These are phyloP conservation scores for Spicauda simplicius DNA, from an alignment of 2,888 invertebrate genomes.

Conservation along the genomic window DNA sequence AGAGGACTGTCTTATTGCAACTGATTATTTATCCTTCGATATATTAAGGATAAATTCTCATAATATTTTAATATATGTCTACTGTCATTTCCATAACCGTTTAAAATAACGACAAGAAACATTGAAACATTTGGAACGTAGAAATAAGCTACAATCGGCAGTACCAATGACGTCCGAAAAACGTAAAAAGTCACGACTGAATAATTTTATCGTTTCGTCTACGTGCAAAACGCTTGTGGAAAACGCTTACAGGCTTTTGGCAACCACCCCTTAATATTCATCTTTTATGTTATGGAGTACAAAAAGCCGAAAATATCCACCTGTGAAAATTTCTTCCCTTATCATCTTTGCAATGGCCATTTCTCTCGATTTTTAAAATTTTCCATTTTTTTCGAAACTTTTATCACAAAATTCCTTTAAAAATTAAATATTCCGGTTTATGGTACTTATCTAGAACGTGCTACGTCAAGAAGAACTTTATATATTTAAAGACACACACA, in stretches of 20 bases:
- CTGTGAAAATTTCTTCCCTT: not conserved
- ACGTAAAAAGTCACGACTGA: conserved; percentile 23
- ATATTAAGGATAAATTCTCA: no score
- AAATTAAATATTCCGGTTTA: no score
- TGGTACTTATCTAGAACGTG: no score
- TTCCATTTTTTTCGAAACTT: not conserved
- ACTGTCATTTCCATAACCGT: not conserved
- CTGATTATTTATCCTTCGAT: no score
- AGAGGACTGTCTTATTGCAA: no score
- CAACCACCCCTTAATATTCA: conserved; percentile 11
- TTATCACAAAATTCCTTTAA: not conserved
- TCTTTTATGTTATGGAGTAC: conserved; percentile 9
- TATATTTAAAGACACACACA: not conserved
- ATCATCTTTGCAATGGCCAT: not conserved
- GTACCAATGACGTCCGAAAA: conserved; percentile 20
- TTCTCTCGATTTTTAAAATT: not conserved
- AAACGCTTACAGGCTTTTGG: conserved; percentile 27
- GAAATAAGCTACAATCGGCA: not conserved
- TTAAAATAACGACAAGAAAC: not conserved
- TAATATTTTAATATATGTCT: not conserved
- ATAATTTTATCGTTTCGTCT: conserved; percentile 33
- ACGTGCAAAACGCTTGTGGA: conserved; percentile 29
- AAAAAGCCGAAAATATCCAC: conserved; percentile 12
- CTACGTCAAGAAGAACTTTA: no score
- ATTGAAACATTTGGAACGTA: not conserved